Evolutionary conservation across 2,113 vertebrate genomes (phyloP).

Genomic region (Xiphophorus maculatus): DNA sequence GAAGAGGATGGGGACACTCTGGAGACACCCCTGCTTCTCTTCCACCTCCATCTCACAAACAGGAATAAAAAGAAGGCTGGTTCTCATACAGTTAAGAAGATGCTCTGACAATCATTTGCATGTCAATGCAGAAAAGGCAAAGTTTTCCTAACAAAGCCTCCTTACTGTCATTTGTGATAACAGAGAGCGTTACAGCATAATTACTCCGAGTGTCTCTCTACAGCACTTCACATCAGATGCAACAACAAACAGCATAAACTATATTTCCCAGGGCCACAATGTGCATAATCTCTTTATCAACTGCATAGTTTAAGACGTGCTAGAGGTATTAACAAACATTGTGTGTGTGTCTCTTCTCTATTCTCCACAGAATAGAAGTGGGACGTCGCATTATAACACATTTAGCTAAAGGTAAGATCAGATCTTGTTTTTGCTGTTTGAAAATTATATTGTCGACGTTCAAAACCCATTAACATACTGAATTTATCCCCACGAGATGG

Average conservation of each 20-base stretch:
- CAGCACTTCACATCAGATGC: conserved; percentile 5
- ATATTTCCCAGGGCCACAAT: not conserved
- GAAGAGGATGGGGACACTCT: conserved; percentile 59
- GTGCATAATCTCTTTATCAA: conserved; percentile 16
- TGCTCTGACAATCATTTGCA: conserved; percentile 42
- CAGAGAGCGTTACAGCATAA: not conserved
- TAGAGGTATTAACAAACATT: conserved; percentile 3
- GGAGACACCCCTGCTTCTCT: conserved; percentile 36
- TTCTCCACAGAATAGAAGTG: conserved; percentile 58
- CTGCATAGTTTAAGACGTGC: not conserved
- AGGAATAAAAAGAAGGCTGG: conserved; percentile 57
- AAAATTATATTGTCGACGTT: conserved; percentile 20
- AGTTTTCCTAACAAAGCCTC: conserved; percentile 31
- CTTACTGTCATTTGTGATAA: conserved; percentile 1
- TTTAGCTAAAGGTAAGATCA: conserved; percentile 73
- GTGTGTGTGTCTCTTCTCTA: conserved; percentile 19
- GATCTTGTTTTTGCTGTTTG: conserved; percentile 5
- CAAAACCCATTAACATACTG: conserved; percentile 36
- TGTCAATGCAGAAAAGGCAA: conserved; percentile 26
- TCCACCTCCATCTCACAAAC: not conserved
- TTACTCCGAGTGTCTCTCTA: not conserved
- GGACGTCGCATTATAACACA: conserved; percentile 54
- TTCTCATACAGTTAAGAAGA: conserved; percentile 63
- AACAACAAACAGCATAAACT: conserved; percentile 7
- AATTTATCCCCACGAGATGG: conserved; percentile 39